Percentiles rank a stretch among this genome's conserved stretches.
Evolutionary conservation across 2,888 invertebrate species (phyloP).

Genomic region (Chorisops tibialis): DNA sequence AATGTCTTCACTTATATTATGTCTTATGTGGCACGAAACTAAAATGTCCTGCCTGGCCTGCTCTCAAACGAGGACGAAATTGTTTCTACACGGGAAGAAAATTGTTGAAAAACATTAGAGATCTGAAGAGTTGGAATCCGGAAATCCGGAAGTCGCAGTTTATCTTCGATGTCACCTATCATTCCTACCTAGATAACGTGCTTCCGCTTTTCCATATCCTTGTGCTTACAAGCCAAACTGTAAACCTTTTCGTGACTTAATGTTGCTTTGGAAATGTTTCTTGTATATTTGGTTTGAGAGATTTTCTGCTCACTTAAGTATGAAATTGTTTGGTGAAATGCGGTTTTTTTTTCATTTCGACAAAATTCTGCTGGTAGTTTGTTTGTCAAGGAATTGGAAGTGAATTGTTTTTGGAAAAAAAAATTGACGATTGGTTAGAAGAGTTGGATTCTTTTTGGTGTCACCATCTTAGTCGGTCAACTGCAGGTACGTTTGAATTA

Average conservation of each 20-base stretch:
- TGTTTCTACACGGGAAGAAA: not conserved
- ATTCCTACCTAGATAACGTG: slow-evolving; percentile 25
- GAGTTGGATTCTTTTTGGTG: no score
- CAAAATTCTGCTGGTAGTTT: no score
- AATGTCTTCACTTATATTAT: slow-evolving; percentile 1
- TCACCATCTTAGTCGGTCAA: no score
- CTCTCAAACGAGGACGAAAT: slow-evolving; percentile 1
- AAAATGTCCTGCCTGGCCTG: not conserved
- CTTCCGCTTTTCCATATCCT: slow-evolving; percentile 16
- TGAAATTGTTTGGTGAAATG: slow-evolving; percentile 19
- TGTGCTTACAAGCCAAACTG: not conserved
- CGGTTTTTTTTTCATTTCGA: not conserved
- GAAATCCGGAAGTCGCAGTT: slow-evolving; percentile 22
- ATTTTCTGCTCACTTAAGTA: slow-evolving; percentile 24
- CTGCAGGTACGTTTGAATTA: no score
- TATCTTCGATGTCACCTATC: slow-evolving; percentile 24
- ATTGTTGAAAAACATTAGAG: not conserved
- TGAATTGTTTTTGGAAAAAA: no score
- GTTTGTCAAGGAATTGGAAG: no score
- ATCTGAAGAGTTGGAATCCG: slow-evolving; percentile 1
- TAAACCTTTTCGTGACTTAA: slow-evolving; percentile 10
- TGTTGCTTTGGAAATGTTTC: slow-evolving; percentile 10
- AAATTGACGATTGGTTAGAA: no score
- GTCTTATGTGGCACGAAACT: not conserved
- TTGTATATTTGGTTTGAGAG: slow-evolving; percentile 10